These are phyloP conservation scores for Cactoblastis cactorum DNA, from an alignment of 2,888 invertebrate species.

Conservation along the genomic window DNA sequence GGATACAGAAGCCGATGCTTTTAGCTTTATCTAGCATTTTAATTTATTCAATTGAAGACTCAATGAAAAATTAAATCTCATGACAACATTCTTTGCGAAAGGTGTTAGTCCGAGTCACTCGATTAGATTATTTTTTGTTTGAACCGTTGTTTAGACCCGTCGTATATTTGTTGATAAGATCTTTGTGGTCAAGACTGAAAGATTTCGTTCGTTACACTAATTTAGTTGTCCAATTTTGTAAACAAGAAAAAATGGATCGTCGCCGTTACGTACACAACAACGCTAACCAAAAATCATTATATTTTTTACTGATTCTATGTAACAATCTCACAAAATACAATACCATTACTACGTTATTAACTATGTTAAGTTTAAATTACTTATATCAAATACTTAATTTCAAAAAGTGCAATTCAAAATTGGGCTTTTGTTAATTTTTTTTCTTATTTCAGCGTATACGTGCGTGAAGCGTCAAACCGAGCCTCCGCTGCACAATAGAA, in stretches of 20 bases:
- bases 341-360: neutral
- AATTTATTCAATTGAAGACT: slow-evolving; percentile 48
- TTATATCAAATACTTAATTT: too few relatives aligned
- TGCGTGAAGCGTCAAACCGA: slow-evolving; percentile 30
- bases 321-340: neutral
- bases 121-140: slow-evolving; percentile 31
- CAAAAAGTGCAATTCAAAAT: neutral
- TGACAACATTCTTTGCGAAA: slow-evolving; percentile 45
- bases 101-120: slow-evolving; percentile 44
- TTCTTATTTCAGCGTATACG: slow-evolving; percentile 22
- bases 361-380: too few relatives aligned
- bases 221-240: slow-evolving; percentile 43
- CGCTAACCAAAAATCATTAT: too few relatives aligned
- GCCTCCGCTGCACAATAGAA: slow-evolving; percentile 53
- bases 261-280: slow-evolving; percentile 19
- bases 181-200: slow-evolving; percentile 34
- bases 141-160: slow-evolving; percentile 37
- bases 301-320: neutral
- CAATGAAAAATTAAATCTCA: slow-evolving; percentile 59
- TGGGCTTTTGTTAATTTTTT: slow-evolving; percentile 18
- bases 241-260: slow-evolving; percentile 28
- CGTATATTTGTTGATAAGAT: slow-evolving; percentile 50
- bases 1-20: slow-evolving; percentile 72
- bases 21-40: slow-evolving; percentile 61
- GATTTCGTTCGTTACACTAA: slow-evolving; percentile 41